A percentile compares a stretch with the other conserved stretches of the same genome.
phyloP scores from a whole-genome alignment of 2,113 vertebrate genomes.

The Ornithorhynchus anatinus region DNA sequence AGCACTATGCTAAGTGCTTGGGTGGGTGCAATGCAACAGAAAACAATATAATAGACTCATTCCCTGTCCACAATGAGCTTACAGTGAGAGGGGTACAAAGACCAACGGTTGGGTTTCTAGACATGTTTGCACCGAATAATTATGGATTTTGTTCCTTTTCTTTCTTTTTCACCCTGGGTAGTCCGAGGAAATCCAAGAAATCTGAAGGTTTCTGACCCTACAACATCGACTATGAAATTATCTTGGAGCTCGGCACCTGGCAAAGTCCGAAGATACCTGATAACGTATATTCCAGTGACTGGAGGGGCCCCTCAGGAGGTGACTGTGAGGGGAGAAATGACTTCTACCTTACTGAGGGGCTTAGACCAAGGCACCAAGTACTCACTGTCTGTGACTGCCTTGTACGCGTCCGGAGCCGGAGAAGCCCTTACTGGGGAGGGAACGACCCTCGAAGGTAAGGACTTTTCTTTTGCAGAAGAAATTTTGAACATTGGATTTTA shows the following conservation, averaged over 20 bases:
- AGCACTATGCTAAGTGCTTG: too few species aligned
- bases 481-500: background rate
- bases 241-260: conserved; percentile 88
- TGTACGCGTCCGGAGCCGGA: conserved; percentile 86
- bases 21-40: too few species aligned
- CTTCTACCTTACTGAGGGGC: conserved; percentile 77
- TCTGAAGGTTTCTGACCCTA: conserved; percentile 86
- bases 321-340: conserved; percentile 79
- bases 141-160: conserved; percentile 19
- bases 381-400: conserved; percentile 86
- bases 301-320: conserved; percentile 88
- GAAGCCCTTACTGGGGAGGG: conserved; percentile 88
- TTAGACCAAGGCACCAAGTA: conserved; percentile 86
- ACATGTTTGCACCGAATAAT: conserved; percentile 26
- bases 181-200: conserved; percentile 88
- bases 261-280: conserved; percentile 86
- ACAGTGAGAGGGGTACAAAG: too few species aligned
- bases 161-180: conserved; percentile 63
- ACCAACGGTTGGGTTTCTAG: background rate
- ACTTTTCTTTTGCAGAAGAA: background rate
- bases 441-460: conserved; percentile 93
- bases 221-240: conserved; percentile 88
- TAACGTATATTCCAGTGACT: conserved; percentile 81
- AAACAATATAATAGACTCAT: too few species aligned
- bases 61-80: too few species aligned